Base-by-base conservation (phyloP, 2,888 invertebrate genomes). In the Parasteatoda lunata region DNA sequence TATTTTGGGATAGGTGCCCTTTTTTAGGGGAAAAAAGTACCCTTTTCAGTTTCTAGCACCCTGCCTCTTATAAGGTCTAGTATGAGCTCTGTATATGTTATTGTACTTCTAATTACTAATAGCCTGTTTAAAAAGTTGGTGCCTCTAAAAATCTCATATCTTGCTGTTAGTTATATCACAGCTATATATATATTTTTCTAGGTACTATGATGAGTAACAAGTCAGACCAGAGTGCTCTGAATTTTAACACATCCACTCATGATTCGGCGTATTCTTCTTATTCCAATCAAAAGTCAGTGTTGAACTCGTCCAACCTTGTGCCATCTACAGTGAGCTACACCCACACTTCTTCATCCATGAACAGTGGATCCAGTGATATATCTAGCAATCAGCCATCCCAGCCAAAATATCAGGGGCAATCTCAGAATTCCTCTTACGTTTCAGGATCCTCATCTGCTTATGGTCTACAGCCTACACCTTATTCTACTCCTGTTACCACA, bases 371-470 rank as follows among this genome's bases (percentile, higher is more conserved):
- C 48, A 68, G 64, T 49, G 87, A 87, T 69, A 45, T 73, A 59
- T 52, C 64, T n/a, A 66, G 11, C 52, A 82, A n/a, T 64, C 77
- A 77, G 51, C 11, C 79, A 49, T 59, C 71, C 7, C 88, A 88
- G 66, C 69, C 88, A 47, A 88, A 88, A 54, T 88, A 88, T 78
- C 88, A 78, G 49, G 70, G 59, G 11, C 88, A 88, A 66, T 79
- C 66, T 54, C 88, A 88, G 48, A 82, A 77, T 65, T 52, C 77
- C 59, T 77, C 87, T 51, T 82, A 77, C 6, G 85, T 82, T 70
- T 81, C 48, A 7, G 77, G 84, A 9, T 80, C 75, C 0, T 73
- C 88, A 6, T 78, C 81, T 11, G 82, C 88, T 3, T 88, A 88
- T 68, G 82, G 82, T 45, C 52, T 88, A 65, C 84, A 81, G n/a